Conservation (phyloP, 2,888 invertebrate species). For the Parnassius apollo region DNA sequence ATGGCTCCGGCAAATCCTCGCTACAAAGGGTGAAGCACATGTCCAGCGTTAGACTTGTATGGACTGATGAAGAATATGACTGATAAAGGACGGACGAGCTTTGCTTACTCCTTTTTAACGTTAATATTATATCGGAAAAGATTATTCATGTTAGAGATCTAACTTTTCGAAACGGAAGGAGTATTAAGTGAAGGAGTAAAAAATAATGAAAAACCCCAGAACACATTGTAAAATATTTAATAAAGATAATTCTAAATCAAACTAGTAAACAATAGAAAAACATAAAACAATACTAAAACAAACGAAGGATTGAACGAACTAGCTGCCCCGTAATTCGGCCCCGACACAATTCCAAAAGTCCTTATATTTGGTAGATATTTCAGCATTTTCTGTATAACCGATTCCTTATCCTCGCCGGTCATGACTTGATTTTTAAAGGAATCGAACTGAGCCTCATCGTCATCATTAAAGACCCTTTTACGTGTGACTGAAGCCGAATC, state of each 20-base stretch:
- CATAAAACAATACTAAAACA: constrained; percentile 3
- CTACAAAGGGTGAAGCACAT: no score
- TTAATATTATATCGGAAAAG: no score
- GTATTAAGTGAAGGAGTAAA: no score
- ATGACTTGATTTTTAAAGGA: constrained; percentile 2
- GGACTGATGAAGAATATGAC: no score
- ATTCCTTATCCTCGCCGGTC: neutral
- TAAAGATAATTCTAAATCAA: constrained; percentile 12
- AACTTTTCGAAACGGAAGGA: no score
- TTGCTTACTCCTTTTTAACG: no score
- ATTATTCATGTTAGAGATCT: no score
- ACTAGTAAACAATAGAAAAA: constrained; percentile 18
- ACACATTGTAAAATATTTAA: constrained; percentile 2
- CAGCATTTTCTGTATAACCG: constrained; percentile 9
- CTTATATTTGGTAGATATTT: constrained; percentile 18
- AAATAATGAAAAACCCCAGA: no score
- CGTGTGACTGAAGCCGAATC: neutral
- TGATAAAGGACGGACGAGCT: no score
- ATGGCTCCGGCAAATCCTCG: no score
- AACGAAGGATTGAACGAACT: constrained; percentile 6
- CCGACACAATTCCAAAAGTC: constrained; percentile 6
- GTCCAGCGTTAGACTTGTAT: no score
- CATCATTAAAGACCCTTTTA: neutral
- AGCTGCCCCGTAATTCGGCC: constrained; percentile 7
- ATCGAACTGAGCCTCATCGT: neutral